Percentiles rank a stretch among this genome's conserved stretches.
Conservation (phyloP, 2,113 vertebrate genomes). For the Daboia siamensis region DNA sequence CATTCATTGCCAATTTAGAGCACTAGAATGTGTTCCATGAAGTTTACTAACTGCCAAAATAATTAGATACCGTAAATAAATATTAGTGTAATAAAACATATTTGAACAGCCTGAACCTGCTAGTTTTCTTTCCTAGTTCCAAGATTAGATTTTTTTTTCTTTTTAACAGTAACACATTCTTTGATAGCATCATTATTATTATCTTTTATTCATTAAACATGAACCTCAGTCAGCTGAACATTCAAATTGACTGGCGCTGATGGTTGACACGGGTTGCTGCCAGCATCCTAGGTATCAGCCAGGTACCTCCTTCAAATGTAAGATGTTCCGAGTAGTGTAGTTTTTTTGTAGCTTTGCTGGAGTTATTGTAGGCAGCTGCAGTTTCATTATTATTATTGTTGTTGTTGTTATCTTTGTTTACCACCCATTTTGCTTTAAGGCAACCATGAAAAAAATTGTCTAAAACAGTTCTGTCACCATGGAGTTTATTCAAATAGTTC, state of each 20-base stretch:
- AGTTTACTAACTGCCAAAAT: not conserved
- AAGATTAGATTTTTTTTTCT: not conserved
- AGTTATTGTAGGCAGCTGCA: too few species aligned
- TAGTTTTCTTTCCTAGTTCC: not conserved
- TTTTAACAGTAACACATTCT: not conserved
- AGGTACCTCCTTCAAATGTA: too few species aligned
- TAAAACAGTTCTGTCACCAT: constrained; percentile 21
- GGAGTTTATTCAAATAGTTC: constrained; percentile 5
- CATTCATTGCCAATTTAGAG: not conserved
- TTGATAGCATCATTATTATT: not conserved
- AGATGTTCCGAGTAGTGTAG: too few species aligned
- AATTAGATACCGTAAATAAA: not conserved
- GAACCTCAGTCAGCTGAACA: too few species aligned
- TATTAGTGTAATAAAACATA: not conserved
- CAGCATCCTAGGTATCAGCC: too few species aligned
- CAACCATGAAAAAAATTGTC: not conserved
- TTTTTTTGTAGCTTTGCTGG: too few species aligned
- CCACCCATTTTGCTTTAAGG: not conserved
- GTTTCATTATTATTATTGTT: too few species aligned
- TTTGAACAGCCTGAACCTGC: not conserved
- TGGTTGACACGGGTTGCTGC: too few species aligned
- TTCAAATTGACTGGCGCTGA: too few species aligned
- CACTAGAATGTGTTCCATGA: not conserved
- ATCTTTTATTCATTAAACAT: too few species aligned
- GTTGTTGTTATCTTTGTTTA: not conserved